phyloP scores from a whole-genome alignment of 2,113 vertebrate species.

The cattle (Bos taurus) region ARS-UCD2.0 NC_037333.1:10864001-10864500 shows the following conservation, averaged over 20 bases:
- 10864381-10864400: background rate
- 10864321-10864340: background rate
- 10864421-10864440: background rate
- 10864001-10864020: background rate
- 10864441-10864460: background rate
- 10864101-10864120: background rate
- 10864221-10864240: background rate
- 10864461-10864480: background rate
- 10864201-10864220: background rate
- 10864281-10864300: background rate
- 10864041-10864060: background rate
- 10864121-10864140: background rate
- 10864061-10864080: background rate
- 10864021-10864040: background rate
- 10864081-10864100: background rate
- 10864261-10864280: background rate
- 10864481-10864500: background rate
- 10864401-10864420: background rate
- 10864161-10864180: background rate
- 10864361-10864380: background rate
- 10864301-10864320: background rate
- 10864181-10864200: background rate
- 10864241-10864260: background rate
- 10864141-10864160: background rate
- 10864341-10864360: background rate